Conservation (phyloP, 2,888 invertebrate genomes). For the Panzeria rudis region DNA sequence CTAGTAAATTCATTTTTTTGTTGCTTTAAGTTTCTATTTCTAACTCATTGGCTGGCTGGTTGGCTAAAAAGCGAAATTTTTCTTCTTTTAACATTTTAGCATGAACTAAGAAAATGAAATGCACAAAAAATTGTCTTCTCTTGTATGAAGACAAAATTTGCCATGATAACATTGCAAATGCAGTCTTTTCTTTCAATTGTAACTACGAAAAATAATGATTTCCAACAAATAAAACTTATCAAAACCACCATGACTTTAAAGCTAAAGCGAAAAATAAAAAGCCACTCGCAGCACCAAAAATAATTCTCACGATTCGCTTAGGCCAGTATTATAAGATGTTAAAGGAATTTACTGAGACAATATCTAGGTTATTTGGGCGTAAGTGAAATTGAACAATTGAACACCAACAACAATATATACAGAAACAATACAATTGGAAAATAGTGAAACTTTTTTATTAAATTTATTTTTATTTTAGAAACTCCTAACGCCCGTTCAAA, state of each 20-base stretch:
- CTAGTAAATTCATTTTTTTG: conserved; percentile 10
- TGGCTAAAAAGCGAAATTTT: conserved; percentile 70
- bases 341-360: conserved; percentile 41
- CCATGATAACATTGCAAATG: conserved; percentile 43
- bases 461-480: background rate
- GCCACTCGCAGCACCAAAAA: conserved; percentile 40
- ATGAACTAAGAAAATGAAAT: conserved; percentile 50
- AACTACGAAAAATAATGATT: conserved; percentile 60
- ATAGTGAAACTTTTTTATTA: conserved; percentile 64
- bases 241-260: conserved; percentile 24
- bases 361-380: conserved; percentile 72
- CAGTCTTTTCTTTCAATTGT: conserved; percentile 61
- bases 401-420: conserved; percentile 23
- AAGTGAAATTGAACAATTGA: conserved; percentile 71
- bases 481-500: conserved; percentile 9
- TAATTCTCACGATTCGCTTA: conserved; percentile 71
- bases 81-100: conserved; percentile 20
- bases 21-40: background rate
- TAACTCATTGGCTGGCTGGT: conserved; percentile 42
- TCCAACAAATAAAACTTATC: conserved; percentile 30
- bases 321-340: conserved; percentile 38
- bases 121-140: conserved; percentile 29
- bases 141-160: conserved; percentile 19
- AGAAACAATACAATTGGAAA: conserved; percentile 42
- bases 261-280: conserved; percentile 4